phyloP scores from a whole-genome alignment of 2,113 vertebrate genomes.

The Myotis lucifugus region DNA sequence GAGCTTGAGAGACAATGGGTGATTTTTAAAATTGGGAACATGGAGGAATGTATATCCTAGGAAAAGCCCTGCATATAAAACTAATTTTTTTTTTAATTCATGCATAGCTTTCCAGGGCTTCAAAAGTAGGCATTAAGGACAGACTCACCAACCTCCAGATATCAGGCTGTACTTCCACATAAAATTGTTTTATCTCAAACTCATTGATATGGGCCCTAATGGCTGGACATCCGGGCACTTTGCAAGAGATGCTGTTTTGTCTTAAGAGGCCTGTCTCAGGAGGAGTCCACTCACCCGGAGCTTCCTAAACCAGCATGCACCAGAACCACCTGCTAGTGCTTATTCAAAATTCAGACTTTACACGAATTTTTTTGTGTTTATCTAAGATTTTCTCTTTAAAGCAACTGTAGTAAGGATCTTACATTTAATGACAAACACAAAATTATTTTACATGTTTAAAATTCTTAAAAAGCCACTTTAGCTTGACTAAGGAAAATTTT shows the following conservation, averaged over 20 bases:
- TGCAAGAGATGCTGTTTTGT: neutral
- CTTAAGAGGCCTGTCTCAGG: neutral
- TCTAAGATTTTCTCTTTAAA: conserved; percentile 29
- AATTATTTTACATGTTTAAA: conserved; percentile 5
- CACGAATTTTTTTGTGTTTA: neutral
- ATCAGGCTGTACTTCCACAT: neutral
- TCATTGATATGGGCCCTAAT: neutral
- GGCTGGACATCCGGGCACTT: neutral
- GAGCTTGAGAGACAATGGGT: neutral
- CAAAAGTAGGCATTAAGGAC: neutral
- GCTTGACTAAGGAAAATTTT: conserved; percentile 5
- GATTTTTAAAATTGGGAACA: conserved; percentile 28
- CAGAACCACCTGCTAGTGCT: neutral
- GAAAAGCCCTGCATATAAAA: conserved; percentile 40
- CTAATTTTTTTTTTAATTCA: neutral
- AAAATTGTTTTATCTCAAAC: neutral
- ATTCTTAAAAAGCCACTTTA: neutral
- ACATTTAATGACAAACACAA: neutral
- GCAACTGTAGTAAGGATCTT: neutral
- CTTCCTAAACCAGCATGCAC: neutral
- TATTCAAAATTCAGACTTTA: conserved; percentile 10
- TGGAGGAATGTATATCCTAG: neutral
- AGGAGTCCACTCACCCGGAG: neutral
- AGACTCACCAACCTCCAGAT: neutral
- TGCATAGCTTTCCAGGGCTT: conserved; percentile 11